Evolutionary conservation across 1,140 invertebrate species (phyloP).

Genomic region (Drosophila pectinifera): DNA sequence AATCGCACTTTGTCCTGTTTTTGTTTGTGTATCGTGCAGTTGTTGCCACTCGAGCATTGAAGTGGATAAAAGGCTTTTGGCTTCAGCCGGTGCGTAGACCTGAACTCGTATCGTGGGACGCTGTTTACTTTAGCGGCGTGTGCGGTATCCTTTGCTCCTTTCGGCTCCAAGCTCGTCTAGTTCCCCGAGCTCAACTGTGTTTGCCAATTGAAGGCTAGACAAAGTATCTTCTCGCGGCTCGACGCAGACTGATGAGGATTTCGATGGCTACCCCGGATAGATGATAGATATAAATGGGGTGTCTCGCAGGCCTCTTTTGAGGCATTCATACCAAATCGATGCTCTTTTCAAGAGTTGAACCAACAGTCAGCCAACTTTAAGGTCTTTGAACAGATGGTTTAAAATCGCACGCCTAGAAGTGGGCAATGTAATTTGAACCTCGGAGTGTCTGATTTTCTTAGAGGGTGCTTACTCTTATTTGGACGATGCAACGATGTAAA

Average conservation of each 20-base stretch:
- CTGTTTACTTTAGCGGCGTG: conserved; percentile 77
- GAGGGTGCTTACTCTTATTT: too few species aligned
- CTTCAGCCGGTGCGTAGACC: conserved; percentile 33
- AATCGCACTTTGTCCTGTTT: conserved; percentile 66
- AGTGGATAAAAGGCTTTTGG: conserved; percentile 80
- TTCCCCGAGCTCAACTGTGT: conserved; percentile 66
- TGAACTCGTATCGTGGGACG: conserved; percentile 21
- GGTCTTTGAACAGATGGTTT: background rate
- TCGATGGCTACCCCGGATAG: conserved; percentile 45
- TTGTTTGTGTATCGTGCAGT: conserved; percentile 65
- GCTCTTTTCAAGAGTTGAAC: conserved; percentile 21
- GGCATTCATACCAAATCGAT: conserved; percentile 26
- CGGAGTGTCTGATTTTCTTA: too few species aligned
- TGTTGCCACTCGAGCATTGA: conserved; percentile 76
- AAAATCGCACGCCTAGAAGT: conserved; percentile 14
- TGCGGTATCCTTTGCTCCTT: conserved; percentile 51
- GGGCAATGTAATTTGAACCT: background rate
- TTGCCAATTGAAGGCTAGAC: conserved; percentile 84
- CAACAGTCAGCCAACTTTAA: conserved; percentile 11
- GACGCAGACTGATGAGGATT: conserved; percentile 38
- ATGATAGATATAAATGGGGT: conserved; percentile 30
- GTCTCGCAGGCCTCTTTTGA: conserved; percentile 2
- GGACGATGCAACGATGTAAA: too few species aligned
- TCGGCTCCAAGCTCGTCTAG: conserved; percentile 50
- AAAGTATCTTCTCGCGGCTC: conserved; percentile 70